Conservation (phyloP, 2,797 vertebrate species). For the Sarcoramphus papa region DNA sequence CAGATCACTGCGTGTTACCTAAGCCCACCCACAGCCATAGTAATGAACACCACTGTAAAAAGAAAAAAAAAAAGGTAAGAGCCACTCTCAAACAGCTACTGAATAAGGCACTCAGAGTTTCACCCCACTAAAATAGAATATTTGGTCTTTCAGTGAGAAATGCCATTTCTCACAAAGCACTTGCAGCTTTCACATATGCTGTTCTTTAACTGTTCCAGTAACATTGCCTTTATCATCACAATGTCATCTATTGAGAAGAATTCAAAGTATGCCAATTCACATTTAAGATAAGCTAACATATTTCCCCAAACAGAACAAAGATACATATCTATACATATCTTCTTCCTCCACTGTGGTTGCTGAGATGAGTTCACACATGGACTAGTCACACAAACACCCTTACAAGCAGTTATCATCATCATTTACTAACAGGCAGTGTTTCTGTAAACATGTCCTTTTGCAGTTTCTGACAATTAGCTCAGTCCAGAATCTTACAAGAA, state of each 20-base stretch:
- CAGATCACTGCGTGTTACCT: neutral
- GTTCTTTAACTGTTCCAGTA: neutral
- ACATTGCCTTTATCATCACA: neutral
- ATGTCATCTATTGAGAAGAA: slow-evolving; percentile 17
- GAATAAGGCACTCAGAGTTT: neutral
- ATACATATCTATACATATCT: neutral
- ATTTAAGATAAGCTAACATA: slow-evolving; percentile 28
- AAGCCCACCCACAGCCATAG: neutral
- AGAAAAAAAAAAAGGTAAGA: neutral
- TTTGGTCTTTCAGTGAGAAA: neutral
- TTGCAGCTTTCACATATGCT: neutral
- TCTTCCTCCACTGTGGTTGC: neutral
- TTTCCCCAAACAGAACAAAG: slow-evolving; percentile 31
- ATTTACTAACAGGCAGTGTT: neutral
- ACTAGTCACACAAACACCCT: neutral
- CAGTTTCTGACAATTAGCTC: neutral
- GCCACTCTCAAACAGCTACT: neutral
- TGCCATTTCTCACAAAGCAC: neutral
- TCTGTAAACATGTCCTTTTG: neutral
- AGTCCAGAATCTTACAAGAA: neutral
- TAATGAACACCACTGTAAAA: neutral
- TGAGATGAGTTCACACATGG: neutral
- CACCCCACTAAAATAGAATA: neutral
- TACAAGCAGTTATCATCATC: neutral
- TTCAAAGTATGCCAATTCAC: slow-evolving; percentile 9